Conservation (phyloP, 2,113 vertebrate species). For the Strigops habroptila region DNA sequence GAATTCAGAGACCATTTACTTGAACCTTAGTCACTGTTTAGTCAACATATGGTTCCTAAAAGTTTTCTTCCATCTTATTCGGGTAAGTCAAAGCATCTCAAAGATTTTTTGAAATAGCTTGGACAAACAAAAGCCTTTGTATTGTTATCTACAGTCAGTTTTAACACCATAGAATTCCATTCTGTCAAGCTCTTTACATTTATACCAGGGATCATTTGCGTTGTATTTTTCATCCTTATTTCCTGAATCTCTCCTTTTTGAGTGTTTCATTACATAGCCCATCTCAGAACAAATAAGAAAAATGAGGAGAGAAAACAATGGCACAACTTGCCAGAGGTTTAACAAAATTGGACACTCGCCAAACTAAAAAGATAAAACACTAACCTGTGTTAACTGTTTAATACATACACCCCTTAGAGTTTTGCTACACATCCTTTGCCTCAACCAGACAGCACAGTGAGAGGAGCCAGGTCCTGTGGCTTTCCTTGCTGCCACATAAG, state of each 20-base stretch:
- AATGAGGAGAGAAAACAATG: not conserved
- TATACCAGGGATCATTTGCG: not conserved
- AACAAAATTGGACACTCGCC: not conserved
- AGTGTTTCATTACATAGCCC: not conserved
- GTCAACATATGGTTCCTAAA: not conserved
- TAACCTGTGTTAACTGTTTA: not conserved
- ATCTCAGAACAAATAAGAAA: not conserved
- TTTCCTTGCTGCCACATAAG: not conserved
- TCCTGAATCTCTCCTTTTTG: not conserved
- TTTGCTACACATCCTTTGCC: not conserved
- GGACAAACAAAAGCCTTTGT: not conserved
- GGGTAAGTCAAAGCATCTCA: not conserved
- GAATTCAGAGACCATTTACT: not conserved
- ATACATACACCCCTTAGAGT: no score
- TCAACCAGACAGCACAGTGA: not conserved
- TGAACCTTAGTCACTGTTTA: not conserved
- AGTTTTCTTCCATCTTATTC: not conserved
- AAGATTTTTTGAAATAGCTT: not conserved
- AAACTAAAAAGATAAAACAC: not conserved
- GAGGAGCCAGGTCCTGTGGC: accelerated
- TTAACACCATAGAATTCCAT: not conserved
- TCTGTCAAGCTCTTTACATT: not conserved
- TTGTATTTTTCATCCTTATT: not conserved
- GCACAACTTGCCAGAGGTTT: not conserved
- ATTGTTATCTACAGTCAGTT: not conserved